A percentile compares a stretch with the other conserved stretches of the same genome.
phyloP scores from a whole-genome alignment of 2,113 vertebrate genomes.

The Hemibagrus wyckioides region DNA sequence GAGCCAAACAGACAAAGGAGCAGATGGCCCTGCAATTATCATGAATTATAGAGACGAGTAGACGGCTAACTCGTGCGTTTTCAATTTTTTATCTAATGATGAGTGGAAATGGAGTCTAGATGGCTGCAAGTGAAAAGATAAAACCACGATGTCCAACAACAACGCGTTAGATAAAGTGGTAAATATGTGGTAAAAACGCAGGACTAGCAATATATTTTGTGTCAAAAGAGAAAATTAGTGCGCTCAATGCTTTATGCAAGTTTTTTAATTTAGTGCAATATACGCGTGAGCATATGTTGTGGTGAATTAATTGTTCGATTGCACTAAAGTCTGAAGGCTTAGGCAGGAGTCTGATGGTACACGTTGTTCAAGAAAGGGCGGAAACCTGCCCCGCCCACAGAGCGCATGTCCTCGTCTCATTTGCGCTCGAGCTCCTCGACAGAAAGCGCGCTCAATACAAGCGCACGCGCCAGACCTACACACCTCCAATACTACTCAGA shows the following conservation, averaged over 20 bases:
- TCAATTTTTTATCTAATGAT: background rate
- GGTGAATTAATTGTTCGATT: conserved; percentile 8
- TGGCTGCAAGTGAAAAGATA: background rate
- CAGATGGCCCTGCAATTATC: conserved; percentile 71
- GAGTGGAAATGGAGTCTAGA: background rate
- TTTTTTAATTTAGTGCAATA: background rate
- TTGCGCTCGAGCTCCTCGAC: conserved; percentile 52
- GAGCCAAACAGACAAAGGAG: conserved; percentile 74
- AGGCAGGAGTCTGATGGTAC: conserved; percentile 17
- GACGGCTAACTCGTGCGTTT: conserved; percentile 6
- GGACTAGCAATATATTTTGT: background rate
- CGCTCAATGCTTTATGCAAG: background rate
- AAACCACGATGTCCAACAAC: background rate
- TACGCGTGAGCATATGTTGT: background rate
- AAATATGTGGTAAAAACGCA: background rate
- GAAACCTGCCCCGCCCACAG: conserved; percentile 64
- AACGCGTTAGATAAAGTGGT: too few relatives aligned
- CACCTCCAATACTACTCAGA: conserved; percentile 15
- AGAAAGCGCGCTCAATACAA: conserved; percentile 68
- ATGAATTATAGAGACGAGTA: conserved; percentile 58
- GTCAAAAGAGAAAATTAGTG: background rate
- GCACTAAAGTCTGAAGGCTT: background rate
- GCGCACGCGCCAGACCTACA: conserved; percentile 39
- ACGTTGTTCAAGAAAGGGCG: conserved; percentile 48
- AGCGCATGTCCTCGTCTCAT: conserved; percentile 53